Percentiles rank a stretch among this genome's conserved stretches.
phyloP scores from a whole-genome alignment of 2,888 invertebrate species.

The Urechis unicinctus region DNA sequence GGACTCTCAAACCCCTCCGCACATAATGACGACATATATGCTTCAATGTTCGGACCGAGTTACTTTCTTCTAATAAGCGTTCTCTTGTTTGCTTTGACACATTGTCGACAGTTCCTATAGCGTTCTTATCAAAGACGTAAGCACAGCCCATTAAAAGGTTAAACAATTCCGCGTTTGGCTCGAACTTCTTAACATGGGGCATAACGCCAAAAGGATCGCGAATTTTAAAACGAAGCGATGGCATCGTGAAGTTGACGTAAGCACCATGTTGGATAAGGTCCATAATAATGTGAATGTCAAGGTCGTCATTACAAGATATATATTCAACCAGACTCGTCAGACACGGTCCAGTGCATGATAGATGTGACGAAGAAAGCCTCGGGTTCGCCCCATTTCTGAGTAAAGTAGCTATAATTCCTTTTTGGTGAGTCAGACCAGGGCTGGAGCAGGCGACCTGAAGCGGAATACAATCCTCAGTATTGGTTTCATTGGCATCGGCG shows the following conservation, averaged over 20 bases:
- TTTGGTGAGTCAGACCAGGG: slow-evolving; percentile 30
- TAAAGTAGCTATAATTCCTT: slow-evolving; percentile 32
- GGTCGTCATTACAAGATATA: slow-evolving; percentile 64
- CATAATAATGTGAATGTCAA: slow-evolving; percentile 62
- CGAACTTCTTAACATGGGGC: slow-evolving; percentile 11
- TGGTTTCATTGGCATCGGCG: slow-evolving; percentile 52
- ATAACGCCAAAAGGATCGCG: slow-evolving; percentile 15
- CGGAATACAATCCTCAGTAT: slow-evolving; percentile 47
- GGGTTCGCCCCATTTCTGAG: slow-evolving; percentile 39
- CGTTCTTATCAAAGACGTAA: slow-evolving; percentile 5
- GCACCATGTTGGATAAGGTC: slow-evolving; percentile 72
- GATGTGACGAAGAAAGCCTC: slow-evolving; percentile 49
- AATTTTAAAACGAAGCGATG: slow-evolving; percentile 53
- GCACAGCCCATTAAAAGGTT: slow-evolving; percentile 11
- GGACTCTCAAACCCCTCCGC: not conserved
- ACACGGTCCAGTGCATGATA: slow-evolving; percentile 62
- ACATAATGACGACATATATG: slow-evolving; percentile 5
- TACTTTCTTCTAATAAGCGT: not conserved
- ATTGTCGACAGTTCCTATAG: slow-evolving; percentile 7
- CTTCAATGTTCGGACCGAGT: slow-evolving; percentile 6
- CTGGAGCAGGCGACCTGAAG: slow-evolving; percentile 50
- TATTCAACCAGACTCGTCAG: slow-evolving; percentile 77
- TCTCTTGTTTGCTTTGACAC: too few relatives aligned
- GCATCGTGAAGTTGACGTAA: slow-evolving; percentile 34
- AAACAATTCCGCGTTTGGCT: slow-evolving; percentile 11